These are phyloP conservation scores for Petrocephalus sullivani DNA, from an alignment of 2,797 vertebrate genomes.

Conservation along the genomic window DNA sequence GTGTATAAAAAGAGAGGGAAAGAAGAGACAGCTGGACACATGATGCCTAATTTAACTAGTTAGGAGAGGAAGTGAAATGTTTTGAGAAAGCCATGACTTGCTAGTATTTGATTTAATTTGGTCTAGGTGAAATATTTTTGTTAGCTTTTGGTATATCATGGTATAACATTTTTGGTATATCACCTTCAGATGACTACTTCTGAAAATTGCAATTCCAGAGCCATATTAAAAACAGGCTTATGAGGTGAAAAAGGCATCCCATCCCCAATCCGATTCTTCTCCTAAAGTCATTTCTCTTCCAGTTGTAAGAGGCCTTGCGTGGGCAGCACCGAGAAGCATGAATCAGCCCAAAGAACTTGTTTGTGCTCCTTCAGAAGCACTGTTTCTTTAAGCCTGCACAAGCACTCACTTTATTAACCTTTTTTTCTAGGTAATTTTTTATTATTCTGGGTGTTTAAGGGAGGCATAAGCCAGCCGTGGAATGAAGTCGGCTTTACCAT, in stretches of 20 bases:
- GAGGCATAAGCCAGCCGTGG: neutral
- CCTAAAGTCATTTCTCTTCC: neutral
- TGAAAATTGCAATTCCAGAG: neutral
- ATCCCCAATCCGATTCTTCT: neutral
- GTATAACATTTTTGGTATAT: neutral
- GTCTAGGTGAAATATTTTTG: neutral
- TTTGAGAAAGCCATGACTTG: neutral
- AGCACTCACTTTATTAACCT: neutral
- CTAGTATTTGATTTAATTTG: neutral
- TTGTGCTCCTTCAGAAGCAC: neutral
- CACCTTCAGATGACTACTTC: neutral
- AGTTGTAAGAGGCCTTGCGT: neutral
- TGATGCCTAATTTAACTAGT: neutral
- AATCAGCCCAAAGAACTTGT: neutral
- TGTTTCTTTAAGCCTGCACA: neutral
- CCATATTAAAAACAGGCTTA: neutral
- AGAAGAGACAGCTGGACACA: neutral
- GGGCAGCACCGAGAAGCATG: neutral
- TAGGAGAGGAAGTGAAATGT: neutral
- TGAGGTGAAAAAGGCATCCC: neutral
- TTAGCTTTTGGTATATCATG: neutral
- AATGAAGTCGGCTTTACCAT: neutral
- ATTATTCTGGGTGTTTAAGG: neutral
- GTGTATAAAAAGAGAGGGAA: neutral
- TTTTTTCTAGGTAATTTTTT: neutral